Base-by-base conservation (phyloP, 2,888 invertebrate species). In the Ophion costatus region DNA sequence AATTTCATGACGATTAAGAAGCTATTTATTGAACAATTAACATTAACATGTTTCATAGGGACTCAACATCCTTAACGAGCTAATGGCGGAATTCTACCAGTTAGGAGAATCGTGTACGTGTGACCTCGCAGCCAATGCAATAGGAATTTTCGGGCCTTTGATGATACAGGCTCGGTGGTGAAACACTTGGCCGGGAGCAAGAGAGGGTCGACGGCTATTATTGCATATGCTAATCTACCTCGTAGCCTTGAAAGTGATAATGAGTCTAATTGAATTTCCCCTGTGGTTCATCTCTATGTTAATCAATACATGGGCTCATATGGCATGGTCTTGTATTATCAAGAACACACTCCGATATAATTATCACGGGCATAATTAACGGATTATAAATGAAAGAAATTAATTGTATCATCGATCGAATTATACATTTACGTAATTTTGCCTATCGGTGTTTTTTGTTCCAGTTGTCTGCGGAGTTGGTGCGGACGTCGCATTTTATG, bases 381-480 rank as follows among this genome's bases (percentile, higher is more conserved):
- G n/a, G n/a, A 11, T 69, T 38, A 45, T 67, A 10, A n/a, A 20
- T 11, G 3, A 20, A 56, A 29, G 3, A 10, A 71, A 9, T 20
- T 17, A 57, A 33, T 69, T 2, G 17, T 24, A 11, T 20, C 3
- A 17, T 51, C 51, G 51, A 51, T 17, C 51, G 51, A 51, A 51
- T 51, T 17, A 51, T 51, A 51, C 51, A 5, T 51, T 38, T 51
- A 5, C 17, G 2, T 51, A 51, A 51, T 51, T 17, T 51, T 51
- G 17, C 51, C 51, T 5, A 17, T 51, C 51, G 14, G 17, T 51
- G 5, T 57, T 80, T 69, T 86, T 83, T 90, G 88, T 94, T 93
- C 45, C 95, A 96, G 96, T 96, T 88, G 94, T 95, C 91, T 95
- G 95, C 91, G 96, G 96, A 86, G 96, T 96, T 84, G 96, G 96